phyloP scores from a whole-genome alignment of 2,888 invertebrate species.

The Dyspetes luteomarginatus region DNA sequence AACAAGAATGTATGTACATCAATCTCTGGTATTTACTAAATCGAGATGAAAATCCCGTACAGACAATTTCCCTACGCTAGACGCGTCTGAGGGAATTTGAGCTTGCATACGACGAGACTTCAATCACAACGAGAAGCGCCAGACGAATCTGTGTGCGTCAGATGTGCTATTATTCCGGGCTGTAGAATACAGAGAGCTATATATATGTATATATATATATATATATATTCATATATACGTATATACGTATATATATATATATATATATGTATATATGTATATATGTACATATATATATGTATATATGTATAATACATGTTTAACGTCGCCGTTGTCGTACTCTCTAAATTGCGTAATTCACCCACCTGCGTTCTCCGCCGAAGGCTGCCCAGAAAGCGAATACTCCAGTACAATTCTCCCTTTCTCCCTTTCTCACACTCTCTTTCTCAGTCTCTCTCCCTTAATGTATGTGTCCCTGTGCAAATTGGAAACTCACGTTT shows the following conservation, averaged over 20 bases:
- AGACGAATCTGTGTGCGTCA: constrained; percentile 14
- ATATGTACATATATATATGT: neutral
- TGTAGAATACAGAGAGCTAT: constrained; percentile 25
- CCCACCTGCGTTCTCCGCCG: constrained; percentile 55
- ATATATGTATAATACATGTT: constrained; percentile 1
- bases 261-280: neutral
- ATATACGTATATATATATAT: neutral
- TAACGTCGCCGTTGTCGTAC: constrained; percentile 41
- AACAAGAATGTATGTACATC: neutral
- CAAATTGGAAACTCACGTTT: constrained; percentile 56
- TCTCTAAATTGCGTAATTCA: constrained; percentile 59
- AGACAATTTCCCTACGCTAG: constrained; percentile 51
- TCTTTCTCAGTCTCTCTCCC: constrained; percentile 8
- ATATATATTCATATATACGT: neutral
- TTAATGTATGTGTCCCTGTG: neutral
- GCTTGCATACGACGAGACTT: constrained; percentile 31
- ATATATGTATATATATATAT: neutral
- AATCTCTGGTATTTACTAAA: constrained; percentile 32
- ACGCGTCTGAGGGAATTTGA: constrained; percentile 34
- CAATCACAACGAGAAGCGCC: constrained; percentile 43
- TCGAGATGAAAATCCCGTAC: constrained; percentile 48
- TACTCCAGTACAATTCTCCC: constrained; percentile 35
- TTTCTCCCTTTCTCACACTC: constrained; percentile 5
- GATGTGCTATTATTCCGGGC: constrained; percentile 29
- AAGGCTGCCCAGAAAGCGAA: constrained; percentile 52